Base-by-base conservation (phyloP, 2,888 invertebrate species). In the Pollenia angustigena region DNA sequence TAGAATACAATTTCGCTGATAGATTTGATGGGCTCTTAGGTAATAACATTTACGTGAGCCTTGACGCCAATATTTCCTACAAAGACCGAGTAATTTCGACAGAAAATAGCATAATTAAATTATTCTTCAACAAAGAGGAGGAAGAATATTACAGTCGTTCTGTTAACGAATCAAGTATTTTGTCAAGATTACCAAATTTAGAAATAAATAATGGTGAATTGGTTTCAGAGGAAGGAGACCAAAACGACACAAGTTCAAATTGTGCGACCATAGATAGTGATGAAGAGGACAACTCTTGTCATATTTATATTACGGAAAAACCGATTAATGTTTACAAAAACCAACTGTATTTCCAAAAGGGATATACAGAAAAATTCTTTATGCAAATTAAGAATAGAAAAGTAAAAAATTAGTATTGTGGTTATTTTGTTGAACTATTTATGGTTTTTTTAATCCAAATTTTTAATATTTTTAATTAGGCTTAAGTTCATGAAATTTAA, bases 11-110 rank as follows among this genome's bases (percentile, higher is more conserved):
- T 60, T 76, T 82, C 46, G 18, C 23, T 71, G 78, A 78, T 71
- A 71, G 71, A 32, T 83, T 76, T 74, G 80, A 83, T 71, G 83
- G 80, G 0, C 46, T 80, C 16, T 76, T 86, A 66, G 69, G 69
- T n/a, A 82, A 81, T 64, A 85, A 81, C 60, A 81, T 85, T 75
- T 75, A 81, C 46, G 58, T 48, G 11, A 46, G 58, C 32, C 58
- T 60, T 48, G 32, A n/a, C 46, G 40, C 50, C 50, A 68, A 7
- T 46, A 58, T 58, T 60, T 74, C 60, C 46, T 58, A 60, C 46
- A 60, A 48, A 32, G 60, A 72, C n/a, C 48, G 40, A 74, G 9
- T n/a, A 32, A 68, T 68, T 40, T 68, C 68, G 10, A 68, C 68
- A n/a, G 32, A 50, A 48, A 68, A 68, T n/a, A n/a, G n/a, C 50